phyloP scores from a whole-genome alignment of 2,797 vertebrate species.

The Florisuga fusca region DNA sequence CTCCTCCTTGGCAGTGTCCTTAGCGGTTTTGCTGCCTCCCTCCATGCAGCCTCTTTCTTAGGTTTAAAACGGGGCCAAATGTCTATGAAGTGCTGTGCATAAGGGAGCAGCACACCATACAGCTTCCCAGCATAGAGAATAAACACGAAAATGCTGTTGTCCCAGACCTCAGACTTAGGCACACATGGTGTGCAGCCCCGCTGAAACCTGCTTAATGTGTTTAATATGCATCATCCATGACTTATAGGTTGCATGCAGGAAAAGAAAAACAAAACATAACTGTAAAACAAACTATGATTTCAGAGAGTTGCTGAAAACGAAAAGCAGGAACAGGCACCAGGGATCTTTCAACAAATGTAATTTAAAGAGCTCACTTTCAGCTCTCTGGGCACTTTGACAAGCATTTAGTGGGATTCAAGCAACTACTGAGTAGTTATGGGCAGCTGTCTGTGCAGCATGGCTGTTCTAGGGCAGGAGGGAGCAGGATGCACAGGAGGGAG shows the following conservation, averaged over 20 bases:
- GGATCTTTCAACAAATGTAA: slow-evolving; percentile 76
- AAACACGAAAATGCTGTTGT: neutral
- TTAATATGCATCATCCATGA: slow-evolving; percentile 55
- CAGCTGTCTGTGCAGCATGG: slow-evolving; percentile 34
- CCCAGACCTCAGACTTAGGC: slow-evolving; percentile 15
- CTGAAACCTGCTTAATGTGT: slow-evolving; percentile 58
- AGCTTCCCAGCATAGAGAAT: neutral
- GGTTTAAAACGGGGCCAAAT: neutral
- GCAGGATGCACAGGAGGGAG: neutral
- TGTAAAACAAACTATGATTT: slow-evolving; percentile 69
- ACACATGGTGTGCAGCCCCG: slow-evolving; percentile 43
- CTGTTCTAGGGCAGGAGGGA: neutral
- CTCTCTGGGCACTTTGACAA: slow-evolving; percentile 67
- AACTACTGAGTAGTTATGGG: slow-evolving; percentile 60
- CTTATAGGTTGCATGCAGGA: slow-evolving; percentile 68
- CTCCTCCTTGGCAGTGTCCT: neutral
- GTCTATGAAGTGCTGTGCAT: neutral
- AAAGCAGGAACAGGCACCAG: slow-evolving; percentile 70
- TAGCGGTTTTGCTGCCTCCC: neutral
- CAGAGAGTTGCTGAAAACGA: slow-evolving; percentile 70
- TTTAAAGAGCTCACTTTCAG: slow-evolving; percentile 74
- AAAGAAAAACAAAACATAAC: slow-evolving; percentile 68
- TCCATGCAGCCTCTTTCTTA: neutral
- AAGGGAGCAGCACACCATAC: neutral
- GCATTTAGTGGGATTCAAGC: slow-evolving; percentile 63